Base-by-base conservation (phyloP, 2,113 vertebrate species). In the Himantopus leucocephalus region DNA sequence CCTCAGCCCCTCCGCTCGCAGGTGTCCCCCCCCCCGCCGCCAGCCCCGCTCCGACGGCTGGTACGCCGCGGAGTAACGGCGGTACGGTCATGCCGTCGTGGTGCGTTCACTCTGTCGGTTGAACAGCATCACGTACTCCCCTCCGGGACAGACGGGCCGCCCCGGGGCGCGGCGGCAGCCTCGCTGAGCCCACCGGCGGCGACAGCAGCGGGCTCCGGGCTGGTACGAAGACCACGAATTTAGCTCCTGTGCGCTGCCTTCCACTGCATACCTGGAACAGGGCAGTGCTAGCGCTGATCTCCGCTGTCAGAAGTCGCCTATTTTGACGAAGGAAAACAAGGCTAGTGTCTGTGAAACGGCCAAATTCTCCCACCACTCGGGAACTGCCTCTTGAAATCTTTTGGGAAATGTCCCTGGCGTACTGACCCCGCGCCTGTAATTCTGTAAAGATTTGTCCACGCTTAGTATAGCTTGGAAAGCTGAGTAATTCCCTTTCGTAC, bases 1-100 rank as follows among this genome's bases (percentile, higher is more conserved):
- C n/a, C 68, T 47, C 85, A 55, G 83, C 86, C 88, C 90, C 95
- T 66, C 86, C 50, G 81, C 76, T 93, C 92, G 83, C 97, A 96
- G 98, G 97, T 98, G 97, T 47, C 68, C 35, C 22, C 45, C 34
- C 73, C 48, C 39, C 22, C 48, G 48, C 48, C 48, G 48, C 22
- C 48, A 48, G 48, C 48, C 22, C 48, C 34, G 14, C 87, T 85
- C 88, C 59, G 81, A 14, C 35, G 74, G 15, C 74, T 20, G 13
- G 73, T 68, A 12, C 80, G 78, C 94, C 12, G 24, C 66, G 92
- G 90, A 45, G 76, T 60, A 62, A n/a, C 53, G 2, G 14, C 66
- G 47, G 60, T 8, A 11, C 62, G 4, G 29, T 26, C 88, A 45
- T 29, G 77, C 83, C 58, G 20, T 11, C n/a, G 83, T 23, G 3